Evolutionary conservation across 2,888 invertebrate species (phyloP).

Genomic region (Eristalinus aeneus): DNA sequence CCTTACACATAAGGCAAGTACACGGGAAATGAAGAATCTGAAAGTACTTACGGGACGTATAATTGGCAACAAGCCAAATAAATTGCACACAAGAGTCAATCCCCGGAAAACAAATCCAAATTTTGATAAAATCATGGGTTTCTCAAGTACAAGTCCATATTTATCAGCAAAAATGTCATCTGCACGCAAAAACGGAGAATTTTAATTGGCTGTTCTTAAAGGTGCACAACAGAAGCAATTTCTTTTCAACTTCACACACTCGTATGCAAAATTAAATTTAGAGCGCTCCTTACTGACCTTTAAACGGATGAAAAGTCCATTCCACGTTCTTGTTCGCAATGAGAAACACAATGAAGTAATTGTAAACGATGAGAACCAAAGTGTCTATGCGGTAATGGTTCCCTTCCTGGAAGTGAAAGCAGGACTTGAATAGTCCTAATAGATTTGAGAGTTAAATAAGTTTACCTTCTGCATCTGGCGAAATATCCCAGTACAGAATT

Average conservation of each 20-base stretch:
- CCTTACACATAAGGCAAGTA: not conserved
- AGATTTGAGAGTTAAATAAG: too few relatives aligned
- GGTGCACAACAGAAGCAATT: too few relatives aligned
- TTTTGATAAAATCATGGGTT: conserved; percentile 72
- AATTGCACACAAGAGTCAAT: conserved; percentile 71
- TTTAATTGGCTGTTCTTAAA: not conserved
- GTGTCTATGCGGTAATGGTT: conserved; percentile 72
- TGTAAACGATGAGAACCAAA: conserved; percentile 72
- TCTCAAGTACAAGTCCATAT: conserved; percentile 72
- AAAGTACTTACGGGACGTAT: conserved; percentile 67
- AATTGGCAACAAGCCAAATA: conserved; percentile 68
- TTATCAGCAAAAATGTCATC: conserved; percentile 71
- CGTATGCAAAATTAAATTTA: too few relatives aligned
- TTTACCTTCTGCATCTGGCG: conserved; percentile 12
- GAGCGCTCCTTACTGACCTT: conserved; percentile 54
- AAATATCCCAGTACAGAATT: not conserved
- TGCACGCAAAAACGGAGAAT: conserved; percentile 21
- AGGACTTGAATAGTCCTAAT: not conserved
- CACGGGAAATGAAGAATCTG: not conserved
- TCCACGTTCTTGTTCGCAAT: conserved; percentile 72
- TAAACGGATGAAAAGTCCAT: conserved; percentile 72
- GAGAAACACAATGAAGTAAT: conserved; percentile 72
- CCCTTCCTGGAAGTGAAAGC: conserved; percentile 23
- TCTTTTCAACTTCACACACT: too few relatives aligned
- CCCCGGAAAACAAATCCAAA: conserved; percentile 73